Evolutionary conservation across 2,113 vertebrate species (phyloP).

Genomic region (Toxostoma redivivum): DNA sequence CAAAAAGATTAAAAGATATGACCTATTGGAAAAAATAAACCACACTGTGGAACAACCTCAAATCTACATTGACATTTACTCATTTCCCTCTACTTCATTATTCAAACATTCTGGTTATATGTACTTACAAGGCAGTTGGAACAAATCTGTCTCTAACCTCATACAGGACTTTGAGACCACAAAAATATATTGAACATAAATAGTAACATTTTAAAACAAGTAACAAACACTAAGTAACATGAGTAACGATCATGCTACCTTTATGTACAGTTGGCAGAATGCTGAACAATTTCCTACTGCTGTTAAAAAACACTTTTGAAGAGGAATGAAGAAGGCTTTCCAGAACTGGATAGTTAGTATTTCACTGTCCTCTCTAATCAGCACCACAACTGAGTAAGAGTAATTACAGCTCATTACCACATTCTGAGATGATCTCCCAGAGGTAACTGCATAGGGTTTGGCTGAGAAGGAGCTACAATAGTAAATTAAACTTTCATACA

Average conservation of each 20-base stretch:
- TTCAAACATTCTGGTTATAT: neutral
- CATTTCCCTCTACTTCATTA: neutral
- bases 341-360: neutral
- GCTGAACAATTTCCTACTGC: neutral
- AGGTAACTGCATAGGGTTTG: neutral
- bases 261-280: neutral
- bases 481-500: neutral
- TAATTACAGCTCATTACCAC: neutral
- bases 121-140: neutral
- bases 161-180: neutral
- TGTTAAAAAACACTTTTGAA: neutral
- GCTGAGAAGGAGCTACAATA: neutral
- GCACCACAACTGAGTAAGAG: neutral
- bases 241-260: neutral
- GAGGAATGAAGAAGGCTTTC: neutral
- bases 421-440: neutral
- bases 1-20: neutral
- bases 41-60: neutral
- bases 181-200: neutral
- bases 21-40: neutral
- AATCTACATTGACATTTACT: neutral
- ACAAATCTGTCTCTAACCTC: neutral
- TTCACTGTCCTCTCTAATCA: neutral
- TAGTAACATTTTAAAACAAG: neutral
- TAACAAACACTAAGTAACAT: neutral